Conservation (phyloP, 1,140 invertebrate genomes). For the Macrobrachium nipponense region DNA sequence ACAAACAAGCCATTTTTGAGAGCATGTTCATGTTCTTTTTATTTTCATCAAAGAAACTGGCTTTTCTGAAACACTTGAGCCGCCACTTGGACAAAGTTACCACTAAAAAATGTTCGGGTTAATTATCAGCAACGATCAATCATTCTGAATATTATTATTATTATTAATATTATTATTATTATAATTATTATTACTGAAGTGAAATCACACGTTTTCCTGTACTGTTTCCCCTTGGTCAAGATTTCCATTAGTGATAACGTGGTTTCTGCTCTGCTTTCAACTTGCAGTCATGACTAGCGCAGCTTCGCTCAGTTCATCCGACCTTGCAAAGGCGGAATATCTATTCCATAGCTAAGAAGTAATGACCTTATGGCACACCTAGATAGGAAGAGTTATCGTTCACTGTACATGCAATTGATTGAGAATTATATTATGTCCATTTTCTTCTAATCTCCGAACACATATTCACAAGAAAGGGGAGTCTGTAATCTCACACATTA, state of each 20-base stretch:
- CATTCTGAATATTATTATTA: too few species aligned
- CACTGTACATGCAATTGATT: constrained; percentile 55
- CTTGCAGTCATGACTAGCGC: constrained; percentile 46
- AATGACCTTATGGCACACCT: constrained; percentile 56
- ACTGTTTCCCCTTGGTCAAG: neutral
- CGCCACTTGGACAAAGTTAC: constrained; percentile 10
- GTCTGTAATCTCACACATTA: constrained; percentile 48
- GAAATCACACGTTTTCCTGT: neutral
- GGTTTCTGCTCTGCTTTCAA: constrained; percentile 10
- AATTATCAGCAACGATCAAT: too few species aligned
- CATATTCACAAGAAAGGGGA: constrained; percentile 37
- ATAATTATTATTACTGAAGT: too few species aligned
- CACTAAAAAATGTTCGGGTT: neutral
- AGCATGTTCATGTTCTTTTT: constrained; percentile 37
- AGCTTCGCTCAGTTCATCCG: constrained; percentile 18
- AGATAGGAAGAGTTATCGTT: constrained; percentile 51
- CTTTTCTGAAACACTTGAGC: constrained; percentile 35
- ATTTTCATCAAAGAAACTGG: constrained; percentile 10
- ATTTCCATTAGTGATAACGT: constrained; percentile 16
- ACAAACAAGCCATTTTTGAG: constrained; percentile 39
- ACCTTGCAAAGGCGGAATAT: constrained; percentile 27
- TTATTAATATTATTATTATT: too few species aligned
- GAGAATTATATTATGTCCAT: neutral
- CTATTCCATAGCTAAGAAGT: constrained; percentile 38
- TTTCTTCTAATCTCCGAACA: neutral